phyloP scores from a whole-genome alignment of 2,888 invertebrate species.

The Liodrosophila aerea region DNA sequence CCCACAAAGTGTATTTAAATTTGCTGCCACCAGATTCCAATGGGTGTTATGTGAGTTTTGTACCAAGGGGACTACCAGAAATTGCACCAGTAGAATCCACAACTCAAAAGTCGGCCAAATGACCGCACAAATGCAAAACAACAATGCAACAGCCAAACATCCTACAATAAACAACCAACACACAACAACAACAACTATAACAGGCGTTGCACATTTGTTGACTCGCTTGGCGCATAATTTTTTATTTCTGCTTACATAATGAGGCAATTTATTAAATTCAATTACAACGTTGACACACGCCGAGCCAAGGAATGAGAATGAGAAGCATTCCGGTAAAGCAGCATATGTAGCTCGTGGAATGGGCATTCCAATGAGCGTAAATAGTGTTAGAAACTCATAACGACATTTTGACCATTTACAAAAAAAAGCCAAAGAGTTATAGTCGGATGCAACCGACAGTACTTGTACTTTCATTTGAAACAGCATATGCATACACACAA shows the following conservation, averaged over 20 bases:
- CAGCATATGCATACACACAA: too few relatives aligned
- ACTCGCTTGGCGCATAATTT: slow-evolving; percentile 58
- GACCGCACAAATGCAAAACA: slow-evolving; percentile 70
- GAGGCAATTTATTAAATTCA: slow-evolving; percentile 83
- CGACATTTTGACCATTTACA: too few relatives aligned
- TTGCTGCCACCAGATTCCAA: slow-evolving; percentile 38
- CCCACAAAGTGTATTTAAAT: slow-evolving; percentile 76
- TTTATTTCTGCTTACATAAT: slow-evolving; percentile 78
- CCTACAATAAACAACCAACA: slow-evolving; percentile 27
- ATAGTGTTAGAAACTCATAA: too few relatives aligned
- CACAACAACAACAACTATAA: slow-evolving; percentile 29
- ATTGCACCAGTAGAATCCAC: slow-evolving; percentile 11
- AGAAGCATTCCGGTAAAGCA: too few relatives aligned
- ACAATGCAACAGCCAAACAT: slow-evolving; percentile 43
- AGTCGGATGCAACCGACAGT: too few relatives aligned
- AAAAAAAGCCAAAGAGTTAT: too few relatives aligned
- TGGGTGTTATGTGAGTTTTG: slow-evolving; percentile 22
- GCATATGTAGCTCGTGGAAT: too few relatives aligned
- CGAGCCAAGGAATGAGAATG: slow-evolving; percentile 7
- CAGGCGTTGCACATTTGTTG: slow-evolving; percentile 33
- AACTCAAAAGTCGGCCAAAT: slow-evolving; percentile 56
- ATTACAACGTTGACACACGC: slow-evolving; percentile 82
- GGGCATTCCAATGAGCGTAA: too few relatives aligned
- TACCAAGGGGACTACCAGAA: slow-evolving; percentile 15
- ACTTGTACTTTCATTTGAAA: too few relatives aligned